A percentile compares a stretch with the other conserved stretches of the same genome.
phyloP scores from a whole-genome alignment of 2,888 invertebrate species.

The Peribatodes rhomboidaria region DNA sequence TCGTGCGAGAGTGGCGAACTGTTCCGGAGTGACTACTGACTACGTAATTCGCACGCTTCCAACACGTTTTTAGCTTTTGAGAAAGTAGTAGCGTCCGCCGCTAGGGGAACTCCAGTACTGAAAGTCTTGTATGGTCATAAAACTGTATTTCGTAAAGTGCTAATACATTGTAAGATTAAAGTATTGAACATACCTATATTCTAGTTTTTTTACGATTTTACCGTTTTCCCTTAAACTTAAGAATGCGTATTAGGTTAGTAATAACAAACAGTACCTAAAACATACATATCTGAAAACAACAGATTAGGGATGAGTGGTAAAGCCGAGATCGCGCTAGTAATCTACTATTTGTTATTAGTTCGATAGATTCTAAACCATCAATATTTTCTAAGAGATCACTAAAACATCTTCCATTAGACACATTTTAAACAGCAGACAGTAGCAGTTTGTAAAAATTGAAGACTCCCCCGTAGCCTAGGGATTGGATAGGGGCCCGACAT shows the following conservation, averaged over 20 bases:
- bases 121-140: conserved; percentile 38
- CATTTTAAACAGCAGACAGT: no score
- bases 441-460: no score
- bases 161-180: conserved; percentile 76
- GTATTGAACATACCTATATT: conserved; percentile 70
- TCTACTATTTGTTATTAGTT: background rate
- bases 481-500: no score
- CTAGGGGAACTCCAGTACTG: background rate
- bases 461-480: no score
- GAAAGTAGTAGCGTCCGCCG: background rate
- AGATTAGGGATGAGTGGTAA: background rate
- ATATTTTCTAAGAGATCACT: no score
- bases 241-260: background rate
- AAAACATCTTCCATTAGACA: no score
- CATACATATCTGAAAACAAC: background rate
- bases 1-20: no score
- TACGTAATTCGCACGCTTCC: no score
- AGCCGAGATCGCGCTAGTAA: background rate
- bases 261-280: background rate
- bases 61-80: no score
- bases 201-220: conserved; percentile 37
- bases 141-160: conserved; percentile 75
- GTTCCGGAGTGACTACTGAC: no score
- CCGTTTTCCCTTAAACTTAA: conserved; percentile 34
- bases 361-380: background rate